phyloP scores from a whole-genome alignment of 2,113 vertebrate species.

The Trichomycterus rosablanca region DNA sequence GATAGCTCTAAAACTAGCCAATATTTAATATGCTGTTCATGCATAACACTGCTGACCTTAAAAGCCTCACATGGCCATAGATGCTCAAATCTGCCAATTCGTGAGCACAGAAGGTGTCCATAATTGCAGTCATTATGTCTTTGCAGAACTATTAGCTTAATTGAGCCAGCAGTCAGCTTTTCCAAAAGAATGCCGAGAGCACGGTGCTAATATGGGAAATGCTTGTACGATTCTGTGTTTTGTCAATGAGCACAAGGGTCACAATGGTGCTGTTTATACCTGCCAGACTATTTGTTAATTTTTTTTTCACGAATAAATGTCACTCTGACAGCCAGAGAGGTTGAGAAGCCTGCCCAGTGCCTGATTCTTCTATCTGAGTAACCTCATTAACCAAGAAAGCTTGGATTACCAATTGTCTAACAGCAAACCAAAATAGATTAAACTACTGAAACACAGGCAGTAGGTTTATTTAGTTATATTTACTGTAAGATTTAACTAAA shows the following conservation, averaged over 20 bases:
- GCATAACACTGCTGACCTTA: slow-evolving; percentile 31
- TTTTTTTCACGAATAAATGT: slow-evolving; percentile 24
- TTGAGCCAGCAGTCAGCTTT: slow-evolving; percentile 40
- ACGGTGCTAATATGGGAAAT: not conserved
- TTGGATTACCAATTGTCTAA: no score
- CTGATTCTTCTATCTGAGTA: no score
- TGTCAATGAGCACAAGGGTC: slow-evolving; percentile 18
- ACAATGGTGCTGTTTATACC: slow-evolving; percentile 41
- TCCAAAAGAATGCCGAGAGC: slow-evolving; percentile 20
- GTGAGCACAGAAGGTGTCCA: slow-evolving; percentile 33
- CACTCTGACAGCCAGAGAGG: slow-evolving; percentile 29
- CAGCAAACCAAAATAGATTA: no score
- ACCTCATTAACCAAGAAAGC: no score
- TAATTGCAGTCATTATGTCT: slow-evolving; percentile 48
- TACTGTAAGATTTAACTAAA: no score
- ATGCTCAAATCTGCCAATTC: slow-evolving; percentile 35
- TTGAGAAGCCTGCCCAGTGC: no score
- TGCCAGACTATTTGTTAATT: slow-evolving; percentile 32
- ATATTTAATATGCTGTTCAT: slow-evolving; percentile 26
- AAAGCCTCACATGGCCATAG: slow-evolving; percentile 17
- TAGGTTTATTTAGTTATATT: no score
- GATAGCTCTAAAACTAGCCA: not conserved
- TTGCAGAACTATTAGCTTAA: slow-evolving; percentile 41
- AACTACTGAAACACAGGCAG: no score
- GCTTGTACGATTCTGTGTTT: not conserved